A percentile compares a stretch with the other conserved stretches of the same genome.
Conservation (phyloP, 2,888 invertebrate genomes). For the Heliconius aoede region DNA sequence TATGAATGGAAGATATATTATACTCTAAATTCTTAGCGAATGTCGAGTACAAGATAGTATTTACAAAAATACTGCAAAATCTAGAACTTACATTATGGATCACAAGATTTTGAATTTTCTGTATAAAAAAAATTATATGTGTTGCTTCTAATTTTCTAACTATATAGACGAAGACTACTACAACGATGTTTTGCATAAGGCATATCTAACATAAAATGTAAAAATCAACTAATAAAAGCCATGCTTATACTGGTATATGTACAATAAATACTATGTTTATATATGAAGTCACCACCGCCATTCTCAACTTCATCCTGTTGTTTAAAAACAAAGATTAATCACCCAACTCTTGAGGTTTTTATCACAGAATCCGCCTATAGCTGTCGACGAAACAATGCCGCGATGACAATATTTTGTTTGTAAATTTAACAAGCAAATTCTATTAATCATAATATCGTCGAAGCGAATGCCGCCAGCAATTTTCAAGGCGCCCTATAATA, state of each 20-base stretch:
- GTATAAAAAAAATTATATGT: not conserved
- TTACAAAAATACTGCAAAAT: not conserved
- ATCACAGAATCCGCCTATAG: not conserved
- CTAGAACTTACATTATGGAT: not conserved
- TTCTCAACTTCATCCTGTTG: not conserved
- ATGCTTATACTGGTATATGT: too few species aligned
- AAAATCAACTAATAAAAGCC: too few species aligned
- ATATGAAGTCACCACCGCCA: not conserved
- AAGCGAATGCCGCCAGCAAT: conserved; percentile 51
- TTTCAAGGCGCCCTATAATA: conserved; percentile 55
- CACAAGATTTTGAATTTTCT: not conserved
- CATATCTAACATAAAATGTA: too few species aligned
- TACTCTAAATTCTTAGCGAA: not conserved
- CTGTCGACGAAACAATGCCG: conserved; percentile 23
- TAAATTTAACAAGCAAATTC: conserved; percentile 60
- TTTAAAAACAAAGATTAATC: not conserved
- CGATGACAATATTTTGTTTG: conserved; percentile 50
- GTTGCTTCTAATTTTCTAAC: not conserved
- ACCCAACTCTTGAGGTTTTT: not conserved
- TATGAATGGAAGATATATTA: conserved; percentile 3
- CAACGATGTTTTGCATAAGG: too few species aligned
- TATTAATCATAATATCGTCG: conserved; percentile 59
- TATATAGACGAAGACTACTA: too few species aligned
- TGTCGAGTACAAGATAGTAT: not conserved
- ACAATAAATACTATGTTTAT: too few species aligned